Evolutionary conservation across 2,888 invertebrate genomes (phyloP), one percentile per base, ranked within the genome.

Genomic region (Lacanobia wlatinum): DNA sequence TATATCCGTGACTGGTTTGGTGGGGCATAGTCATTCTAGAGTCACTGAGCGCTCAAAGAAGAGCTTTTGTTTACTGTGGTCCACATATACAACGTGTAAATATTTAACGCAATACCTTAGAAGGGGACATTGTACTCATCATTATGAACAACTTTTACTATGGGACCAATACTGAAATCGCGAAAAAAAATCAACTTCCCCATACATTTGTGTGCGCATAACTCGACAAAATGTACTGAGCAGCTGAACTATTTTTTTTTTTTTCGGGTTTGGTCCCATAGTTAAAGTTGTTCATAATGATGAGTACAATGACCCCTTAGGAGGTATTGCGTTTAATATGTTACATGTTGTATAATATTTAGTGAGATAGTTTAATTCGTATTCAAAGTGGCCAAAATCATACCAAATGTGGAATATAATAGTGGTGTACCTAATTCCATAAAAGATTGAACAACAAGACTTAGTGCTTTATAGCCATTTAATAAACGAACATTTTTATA

Each of bases 1-100:
- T 73, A 69, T 58, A 81, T 88, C 87, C 88, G 93, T 92, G 92
- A 85, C 94, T 94, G 93, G 94, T 94, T 94, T 94, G 93, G 94
- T 92, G 87, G 89, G 87, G 73, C 78, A 76, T 70, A 72, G 69
- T 58, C 66, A 77, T 72, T 76, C 71, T 78, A 68, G 62, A 77
- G 73, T 74, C 76, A 80, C 75, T 79, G 73, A 70, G 53, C 72
- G 82, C 80, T 84, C 77, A 75, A 79, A 2, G 48, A 58, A 66
- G 80, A 82, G 76, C 74, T 78, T 81, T 79, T 77, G 52, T 80
- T 75, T 78, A 63, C 58, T 79, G 89, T 88, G 89, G 89, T 87
- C 89, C 85, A 82, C 76, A 58, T 65, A 67, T 56, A 34, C 34
- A 34, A 34, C 34, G 6, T 34, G 34, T 34, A 34, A 34, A 34